phyloP scores from a whole-genome alignment of 2,797 vertebrate genomes.

The Gymnothorax reevesii region DNA sequence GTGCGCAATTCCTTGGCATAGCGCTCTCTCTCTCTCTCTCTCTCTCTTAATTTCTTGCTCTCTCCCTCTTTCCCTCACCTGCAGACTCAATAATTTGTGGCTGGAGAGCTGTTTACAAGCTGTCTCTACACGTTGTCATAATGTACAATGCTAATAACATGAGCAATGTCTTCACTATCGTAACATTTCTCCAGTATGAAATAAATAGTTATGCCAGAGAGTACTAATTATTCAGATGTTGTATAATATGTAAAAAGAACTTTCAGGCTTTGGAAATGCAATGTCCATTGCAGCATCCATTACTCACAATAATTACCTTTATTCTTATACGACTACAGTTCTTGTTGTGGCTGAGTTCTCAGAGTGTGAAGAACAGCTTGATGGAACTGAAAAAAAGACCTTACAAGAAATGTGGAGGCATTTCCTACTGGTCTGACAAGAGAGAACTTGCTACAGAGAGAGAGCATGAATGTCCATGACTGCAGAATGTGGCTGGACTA shows the following conservation, averaged over 20 bases:
- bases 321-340: conserved; percentile 9
- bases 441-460: background rate
- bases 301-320: background rate
- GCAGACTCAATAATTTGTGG: background rate
- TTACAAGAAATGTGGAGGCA: background rate
- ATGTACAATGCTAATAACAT: conserved; percentile 45
- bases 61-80: conserved; percentile 27
- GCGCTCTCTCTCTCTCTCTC: conserved; percentile 25
- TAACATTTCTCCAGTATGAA: conserved; percentile 39
- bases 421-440: background rate
- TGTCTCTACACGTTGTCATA: conserved; percentile 33
- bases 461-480: background rate
- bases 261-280: background rate
- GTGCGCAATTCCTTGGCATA: conserved; percentile 56
- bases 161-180: conserved; percentile 45
- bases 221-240: conserved; percentile 56
- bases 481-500: background rate
- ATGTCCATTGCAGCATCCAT: background rate
- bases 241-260: conserved; percentile 36
- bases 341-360: conserved; percentile 10
- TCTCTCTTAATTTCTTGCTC: conserved; percentile 27
- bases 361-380: background rate
- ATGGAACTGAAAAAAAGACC: background rate
- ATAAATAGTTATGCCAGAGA: conserved; percentile 39
- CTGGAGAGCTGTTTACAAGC: conserved; percentile 20